Conservation (phyloP, 1,140 invertebrate species). For the Drosophila micromelanica region DNA sequence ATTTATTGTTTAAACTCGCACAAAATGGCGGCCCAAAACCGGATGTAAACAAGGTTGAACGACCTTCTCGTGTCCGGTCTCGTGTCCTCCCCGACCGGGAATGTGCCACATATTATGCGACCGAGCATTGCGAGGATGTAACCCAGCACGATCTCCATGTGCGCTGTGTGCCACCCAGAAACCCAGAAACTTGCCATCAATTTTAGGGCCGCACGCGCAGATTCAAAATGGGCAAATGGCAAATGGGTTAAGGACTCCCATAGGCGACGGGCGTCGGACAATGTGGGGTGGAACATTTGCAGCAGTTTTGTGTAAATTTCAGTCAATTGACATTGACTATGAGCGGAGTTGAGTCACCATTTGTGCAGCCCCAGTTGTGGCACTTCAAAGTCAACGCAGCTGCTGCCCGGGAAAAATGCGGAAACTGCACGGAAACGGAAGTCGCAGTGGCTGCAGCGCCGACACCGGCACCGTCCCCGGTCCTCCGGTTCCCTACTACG, state of each 20-base stretch:
- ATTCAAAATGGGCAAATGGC: slow-evolving; percentile 40
- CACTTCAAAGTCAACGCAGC: slow-evolving; percentile 80
- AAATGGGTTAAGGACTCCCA: slow-evolving; percentile 54
- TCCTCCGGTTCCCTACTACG: slow-evolving; percentile 17
- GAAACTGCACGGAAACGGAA: slow-evolving; percentile 81
- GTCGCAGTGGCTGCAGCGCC: slow-evolving; percentile 74
- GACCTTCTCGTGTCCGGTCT: slow-evolving; percentile 42
- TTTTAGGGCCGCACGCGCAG: slow-evolving; percentile 54
- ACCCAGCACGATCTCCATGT: slow-evolving; percentile 24
- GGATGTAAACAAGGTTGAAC: slow-evolving; percentile 79
- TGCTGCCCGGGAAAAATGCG: slow-evolving; percentile 70
- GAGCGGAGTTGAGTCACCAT: slow-evolving; percentile 36
- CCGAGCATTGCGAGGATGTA: slow-evolving; percentile 35
- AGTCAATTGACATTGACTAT: slow-evolving; percentile 70
- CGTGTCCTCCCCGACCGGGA: slow-evolving; percentile 41
- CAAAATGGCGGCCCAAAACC: slow-evolving; percentile 70
- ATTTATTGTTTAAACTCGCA: slow-evolving; percentile 78
- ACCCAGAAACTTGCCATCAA: slow-evolving; percentile 76
- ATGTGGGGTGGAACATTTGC: slow-evolving; percentile 23
- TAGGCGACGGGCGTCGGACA: not conserved
- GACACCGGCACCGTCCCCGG: slow-evolving; percentile 51
- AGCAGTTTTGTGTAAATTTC: slow-evolving; percentile 71
- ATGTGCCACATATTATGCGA: slow-evolving; percentile 77
- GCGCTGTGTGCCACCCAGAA: slow-evolving; percentile 50
- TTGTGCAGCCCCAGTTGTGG: slow-evolving; percentile 50